A percentile compares a stretch with the other conserved stretches of the same genome.
These are phyloP conservation scores for Grammomys surdaster DNA, from an alignment of 2,113 vertebrate genomes.

Conservation along the genomic window DNA sequence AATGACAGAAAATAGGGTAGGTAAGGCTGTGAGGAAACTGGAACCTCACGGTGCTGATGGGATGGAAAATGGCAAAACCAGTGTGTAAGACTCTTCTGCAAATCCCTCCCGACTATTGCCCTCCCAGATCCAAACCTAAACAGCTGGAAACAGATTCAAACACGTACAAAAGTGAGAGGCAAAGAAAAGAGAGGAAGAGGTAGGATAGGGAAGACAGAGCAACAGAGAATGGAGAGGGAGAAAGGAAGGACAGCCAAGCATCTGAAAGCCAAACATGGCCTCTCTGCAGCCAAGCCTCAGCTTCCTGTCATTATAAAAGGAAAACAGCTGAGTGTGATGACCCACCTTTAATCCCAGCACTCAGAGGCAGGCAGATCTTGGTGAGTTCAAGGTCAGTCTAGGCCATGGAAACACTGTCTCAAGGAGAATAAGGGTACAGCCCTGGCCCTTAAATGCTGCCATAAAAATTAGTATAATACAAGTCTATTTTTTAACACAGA, in stretches of 20 bases:
- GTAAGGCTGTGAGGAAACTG: background rate
- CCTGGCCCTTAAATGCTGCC: constrained; percentile 10
- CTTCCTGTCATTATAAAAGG: constrained; percentile 30
- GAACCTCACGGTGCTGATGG: background rate
- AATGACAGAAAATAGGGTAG: background rate
- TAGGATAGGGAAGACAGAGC: too few relatives aligned
- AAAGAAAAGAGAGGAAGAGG: background rate
- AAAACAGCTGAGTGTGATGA: background rate
- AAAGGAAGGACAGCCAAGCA: constrained; percentile 24
- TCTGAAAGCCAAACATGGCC: background rate
- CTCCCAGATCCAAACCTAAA: background rate
- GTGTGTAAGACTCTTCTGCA: background rate
- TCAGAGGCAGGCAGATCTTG: background rate
- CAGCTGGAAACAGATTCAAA: background rate
- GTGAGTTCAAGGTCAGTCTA: background rate
- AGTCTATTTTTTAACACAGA: background rate
- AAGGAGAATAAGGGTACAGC: background rate
- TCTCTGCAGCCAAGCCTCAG: background rate
- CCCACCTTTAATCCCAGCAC: background rate
- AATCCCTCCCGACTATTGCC: background rate
- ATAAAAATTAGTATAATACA: background rate
- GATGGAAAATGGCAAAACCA: background rate
- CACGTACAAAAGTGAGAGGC: background rate
- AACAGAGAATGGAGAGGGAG: background rate
- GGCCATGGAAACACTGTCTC: background rate